Evolutionary conservation across 1,140 invertebrate species (phyloP).

Genomic region (Bombus soroeensis): DNA sequence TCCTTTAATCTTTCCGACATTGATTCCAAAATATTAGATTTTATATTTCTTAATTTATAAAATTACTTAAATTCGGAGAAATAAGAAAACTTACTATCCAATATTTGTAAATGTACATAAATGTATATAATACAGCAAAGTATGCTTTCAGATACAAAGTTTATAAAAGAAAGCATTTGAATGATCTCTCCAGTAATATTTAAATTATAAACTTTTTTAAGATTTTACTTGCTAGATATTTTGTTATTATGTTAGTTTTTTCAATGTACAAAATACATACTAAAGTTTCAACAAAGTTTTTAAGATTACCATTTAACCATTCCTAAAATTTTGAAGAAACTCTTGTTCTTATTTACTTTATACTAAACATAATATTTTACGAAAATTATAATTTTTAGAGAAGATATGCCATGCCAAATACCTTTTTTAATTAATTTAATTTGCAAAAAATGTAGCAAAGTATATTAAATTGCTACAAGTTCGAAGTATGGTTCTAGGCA

Average conservation of each 20-base stretch:
- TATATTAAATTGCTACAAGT: conserved; percentile 4
- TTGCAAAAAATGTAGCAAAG: background rate
- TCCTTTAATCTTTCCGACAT: background rate
- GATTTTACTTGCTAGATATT: conserved; percentile 4
- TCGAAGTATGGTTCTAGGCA: too few relatives aligned
- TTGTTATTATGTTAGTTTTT: background rate
- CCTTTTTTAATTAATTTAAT: conserved; percentile 8
- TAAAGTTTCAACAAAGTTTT: conserved; percentile 1
- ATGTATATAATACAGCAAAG: background rate
- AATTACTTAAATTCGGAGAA: conserved; percentile 49
- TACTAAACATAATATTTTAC: conserved; percentile 1
- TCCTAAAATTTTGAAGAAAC: background rate
- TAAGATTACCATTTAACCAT: background rate
- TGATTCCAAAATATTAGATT: background rate
- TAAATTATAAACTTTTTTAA: conserved; percentile 6
- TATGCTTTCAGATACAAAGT: conserved; percentile 9
- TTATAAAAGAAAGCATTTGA: conserved; percentile 19
- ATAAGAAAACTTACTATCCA: conserved; percentile 17
- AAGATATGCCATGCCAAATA: background rate
- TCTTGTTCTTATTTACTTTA: background rate
- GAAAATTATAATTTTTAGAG: background rate
- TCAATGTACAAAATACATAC: conserved; percentile 10
- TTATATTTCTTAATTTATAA: conserved; percentile 55
- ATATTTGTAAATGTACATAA: conserved; percentile 18
- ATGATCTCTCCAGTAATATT: conserved; percentile 13